Base-by-base conservation (phyloP, 2,888 invertebrate genomes). In the Subacronicta megacephala region DNA sequence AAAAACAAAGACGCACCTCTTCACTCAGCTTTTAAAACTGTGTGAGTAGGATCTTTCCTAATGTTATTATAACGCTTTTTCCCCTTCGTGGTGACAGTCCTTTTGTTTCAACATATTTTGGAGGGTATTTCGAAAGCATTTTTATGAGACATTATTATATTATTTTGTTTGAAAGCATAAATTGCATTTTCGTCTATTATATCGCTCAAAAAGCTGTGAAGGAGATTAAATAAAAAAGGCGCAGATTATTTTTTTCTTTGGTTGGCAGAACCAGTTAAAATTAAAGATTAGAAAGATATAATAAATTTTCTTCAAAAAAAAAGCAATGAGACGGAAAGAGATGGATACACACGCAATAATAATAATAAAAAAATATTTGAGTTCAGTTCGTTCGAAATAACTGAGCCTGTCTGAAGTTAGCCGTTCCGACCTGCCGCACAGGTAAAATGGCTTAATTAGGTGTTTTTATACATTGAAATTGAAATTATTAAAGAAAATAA, bases 61-160 rank as follows among this genome's bases (percentile, higher is more conserved):
- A 61, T 45, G 44, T 53, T 40, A 56, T 64, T 61, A 68, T 52
- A 20, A 53, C 51, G 16, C 33, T 53, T 62, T 51, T 63, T 33
- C 36, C 35, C 40, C 23, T 49, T 37, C 26, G 43, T 17, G 36
- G 43, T 69, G 15, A 49, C 33, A 60, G 43, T 69, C 41, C 52
- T 63, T 70, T 63, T 68, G 63, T 73, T 69, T 45, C 47, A 64
- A 38, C 64, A 61, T 64, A 69, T 51, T 64, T 53, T 58, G 15
- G 38, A 45, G 44, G 37, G 35, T 42, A 52, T 55, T 64, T 53
- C 51, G 42, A 61, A 69, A 49, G 61, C 50, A 49, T 73, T 64
- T 73, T 53, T 61, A 63, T 61, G 15, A 59, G 40, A 56, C 41
- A 26, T 31, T 31, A 31, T 31, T 31, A 12, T 31, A n/a, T 61